phyloP scores from a whole-genome alignment of 37 sponge, comb jelly and placozoan genomes.

The Cliona cf. orientalis region DNA sequence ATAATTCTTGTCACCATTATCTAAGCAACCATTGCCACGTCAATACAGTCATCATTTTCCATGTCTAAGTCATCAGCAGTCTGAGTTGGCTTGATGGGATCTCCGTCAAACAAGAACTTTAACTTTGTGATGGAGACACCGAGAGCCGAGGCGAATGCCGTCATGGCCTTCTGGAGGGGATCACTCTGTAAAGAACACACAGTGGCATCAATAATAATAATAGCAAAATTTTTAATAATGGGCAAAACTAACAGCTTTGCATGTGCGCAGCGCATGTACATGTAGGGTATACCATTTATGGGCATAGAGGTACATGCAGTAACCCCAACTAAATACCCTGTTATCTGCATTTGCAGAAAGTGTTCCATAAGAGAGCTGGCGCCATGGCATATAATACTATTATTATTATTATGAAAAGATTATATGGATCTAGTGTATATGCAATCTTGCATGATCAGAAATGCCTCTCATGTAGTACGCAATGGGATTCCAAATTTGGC shows the following conservation, averaged over 20 bases:
- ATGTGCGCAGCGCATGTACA: not conserved
- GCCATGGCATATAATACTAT: no score
- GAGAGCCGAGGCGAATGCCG: constrained; percentile 57
- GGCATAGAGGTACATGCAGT: not conserved
- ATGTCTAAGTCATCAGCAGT: constrained; percentile 76
- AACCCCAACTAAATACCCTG: no score
- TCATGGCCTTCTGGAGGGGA: constrained; percentile 66
- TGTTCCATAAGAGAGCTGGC: no score
- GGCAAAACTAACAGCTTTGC: not conserved
- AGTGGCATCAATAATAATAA: not conserved
- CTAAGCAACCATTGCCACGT: constrained; percentile 43
- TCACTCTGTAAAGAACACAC: constrained; percentile 34
- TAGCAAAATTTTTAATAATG: no score
- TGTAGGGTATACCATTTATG: not conserved
- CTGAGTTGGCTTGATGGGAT: constrained; percentile 38
- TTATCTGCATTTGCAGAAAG: no score
- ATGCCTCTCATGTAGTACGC: no score
- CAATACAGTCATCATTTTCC: constrained; percentile 84
- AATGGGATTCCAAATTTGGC: no score
- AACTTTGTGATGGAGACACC: constrained; percentile 28
- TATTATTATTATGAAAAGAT: no score
- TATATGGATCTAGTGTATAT: no score
- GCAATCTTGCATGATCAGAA: no score
- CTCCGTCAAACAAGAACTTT: constrained; percentile 83
- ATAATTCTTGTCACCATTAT: not conserved